These are phyloP conservation scores for Caenorhabditis sp. DNA, from an alignment of 2,888 invertebrate genomes.

Conservation along the genomic window DNA sequence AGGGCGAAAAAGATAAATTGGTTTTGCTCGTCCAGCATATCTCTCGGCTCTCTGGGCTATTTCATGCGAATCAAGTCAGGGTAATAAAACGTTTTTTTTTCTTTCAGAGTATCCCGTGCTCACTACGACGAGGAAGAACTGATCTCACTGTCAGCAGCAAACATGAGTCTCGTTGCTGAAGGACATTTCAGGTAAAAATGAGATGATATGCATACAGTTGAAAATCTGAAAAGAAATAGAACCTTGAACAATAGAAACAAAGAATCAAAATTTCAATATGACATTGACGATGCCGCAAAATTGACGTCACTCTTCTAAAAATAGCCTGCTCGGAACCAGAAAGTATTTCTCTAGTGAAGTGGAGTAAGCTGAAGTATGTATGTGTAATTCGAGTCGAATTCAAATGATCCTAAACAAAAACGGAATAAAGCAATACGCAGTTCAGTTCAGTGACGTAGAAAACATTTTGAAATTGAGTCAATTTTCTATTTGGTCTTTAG, in stretches of 20 bases:
- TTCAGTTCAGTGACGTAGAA: background rate
- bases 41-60: constrained; percentile 27
- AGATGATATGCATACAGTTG: background rate
- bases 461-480: background rate
- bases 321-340: too few relatives aligned
- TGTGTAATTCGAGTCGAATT: constrained; percentile 26
- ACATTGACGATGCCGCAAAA: too few relatives aligned
- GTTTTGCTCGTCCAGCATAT: constrained; percentile 44
- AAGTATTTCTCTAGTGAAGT: background rate
- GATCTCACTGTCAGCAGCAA: constrained; percentile 22
- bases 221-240: background rate
- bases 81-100: constrained; percentile 34
- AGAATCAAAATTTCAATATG: too few relatives aligned
- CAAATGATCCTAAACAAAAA: background rate
- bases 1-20: constrained; percentile 62
- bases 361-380: constrained; percentile 2
- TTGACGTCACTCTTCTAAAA: too few relatives aligned
- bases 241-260: background rate
- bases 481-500: too few relatives aligned
- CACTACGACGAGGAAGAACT: constrained; percentile 63
- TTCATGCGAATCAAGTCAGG: constrained; percentile 30
- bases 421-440: background rate
- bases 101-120: constrained; percentile 63
- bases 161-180: constrained; percentile 66
- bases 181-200: constrained; percentile 61